Conservation (phyloP, 1,140 invertebrate species). For the Popillia japonica region DNA sequence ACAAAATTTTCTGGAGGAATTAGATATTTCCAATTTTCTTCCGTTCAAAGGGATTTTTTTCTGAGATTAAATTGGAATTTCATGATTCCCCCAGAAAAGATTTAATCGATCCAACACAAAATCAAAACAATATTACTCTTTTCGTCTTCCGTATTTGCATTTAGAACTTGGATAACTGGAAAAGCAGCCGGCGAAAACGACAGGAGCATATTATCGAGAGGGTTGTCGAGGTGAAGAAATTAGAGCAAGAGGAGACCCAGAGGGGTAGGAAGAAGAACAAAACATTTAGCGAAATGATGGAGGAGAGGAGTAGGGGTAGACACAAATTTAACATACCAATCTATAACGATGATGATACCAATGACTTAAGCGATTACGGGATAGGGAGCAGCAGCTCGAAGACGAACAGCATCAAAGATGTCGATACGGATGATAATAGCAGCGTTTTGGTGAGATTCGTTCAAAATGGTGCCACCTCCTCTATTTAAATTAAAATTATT, state of each 20-base stretch:
- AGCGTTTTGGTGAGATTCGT: constrained; percentile 57
- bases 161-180: constrained; percentile 94
- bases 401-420: constrained; percentile 70
- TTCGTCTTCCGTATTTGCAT: background rate
- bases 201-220: constrained; percentile 89
- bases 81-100: background rate
- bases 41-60: background rate
- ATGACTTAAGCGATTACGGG: constrained; percentile 83
- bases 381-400: constrained; percentile 80
- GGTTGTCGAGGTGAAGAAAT: constrained; percentile 87
- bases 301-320: constrained; percentile 75
- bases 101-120: background rate
- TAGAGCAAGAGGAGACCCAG: constrained; percentile 79
- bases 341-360: constrained; percentile 81
- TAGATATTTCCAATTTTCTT: background rate
- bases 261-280: constrained; percentile 79
- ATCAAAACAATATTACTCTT: constrained; percentile 23
- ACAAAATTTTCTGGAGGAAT: too few species aligned
- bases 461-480: constrained; percentile 17
- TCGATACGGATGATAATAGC: constrained; percentile 57
- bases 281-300: constrained; percentile 94
- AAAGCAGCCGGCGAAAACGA: constrained; percentile 87
- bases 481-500: background rate
- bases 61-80: background rate
- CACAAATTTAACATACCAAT: constrained; percentile 65